A percentile compares a stretch with the other conserved stretches of the same genome.
phyloP scores from a whole-genome alignment of 2,113 vertebrate species.

The Circaetus gallicus region DNA sequence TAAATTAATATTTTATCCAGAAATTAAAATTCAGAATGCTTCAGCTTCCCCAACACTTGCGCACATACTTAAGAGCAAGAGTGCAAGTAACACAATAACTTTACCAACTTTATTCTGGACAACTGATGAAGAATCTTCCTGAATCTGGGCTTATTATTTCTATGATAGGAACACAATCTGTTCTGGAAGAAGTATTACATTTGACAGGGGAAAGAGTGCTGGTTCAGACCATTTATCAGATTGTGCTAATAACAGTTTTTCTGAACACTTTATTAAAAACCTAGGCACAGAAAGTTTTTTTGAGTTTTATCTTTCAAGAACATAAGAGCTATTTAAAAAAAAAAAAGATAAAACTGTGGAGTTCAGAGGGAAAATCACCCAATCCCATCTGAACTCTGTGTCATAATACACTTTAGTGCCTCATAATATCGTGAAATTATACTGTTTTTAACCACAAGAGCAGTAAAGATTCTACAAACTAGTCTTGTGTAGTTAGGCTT shows the following conservation, averaged over 20 bases:
- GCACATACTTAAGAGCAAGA: neutral
- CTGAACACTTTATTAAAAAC: neutral
- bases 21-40: neutral
- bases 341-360: neutral
- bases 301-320: neutral
- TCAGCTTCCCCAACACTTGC: neutral
- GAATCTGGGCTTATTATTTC: neutral
- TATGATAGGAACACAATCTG: neutral
- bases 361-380: neutral
- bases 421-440: neutral
- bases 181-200: neutral
- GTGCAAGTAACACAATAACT: neutral
- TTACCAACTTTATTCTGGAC: neutral
- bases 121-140: neutral
- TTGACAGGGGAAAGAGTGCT: neutral
- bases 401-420: neutral
- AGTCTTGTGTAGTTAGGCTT: neutral
- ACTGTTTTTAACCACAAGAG: neutral
- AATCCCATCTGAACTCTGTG: neutral
- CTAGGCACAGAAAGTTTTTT: neutral
- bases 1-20: neutral
- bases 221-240: neutral
- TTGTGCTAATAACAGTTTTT: neutral
- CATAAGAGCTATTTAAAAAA: neutral
- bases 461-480: neutral